phyloP scores from a whole-genome alignment of 2,888 invertebrate species.

The Empis livida region DNA sequence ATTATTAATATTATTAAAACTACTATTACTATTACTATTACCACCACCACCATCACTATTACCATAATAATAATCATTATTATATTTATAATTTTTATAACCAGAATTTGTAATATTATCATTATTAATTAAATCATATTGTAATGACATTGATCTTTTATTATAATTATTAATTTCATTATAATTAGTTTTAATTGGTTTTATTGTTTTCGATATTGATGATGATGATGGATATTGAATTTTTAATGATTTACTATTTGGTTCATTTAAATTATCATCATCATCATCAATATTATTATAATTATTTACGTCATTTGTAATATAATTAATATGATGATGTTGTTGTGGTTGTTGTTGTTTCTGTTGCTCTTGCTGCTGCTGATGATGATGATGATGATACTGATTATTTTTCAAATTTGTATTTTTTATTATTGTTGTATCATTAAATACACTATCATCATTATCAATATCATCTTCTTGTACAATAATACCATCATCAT shows the following conservation, averaged over 20 bases:
- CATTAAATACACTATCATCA: no score
- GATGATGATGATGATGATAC: no score
- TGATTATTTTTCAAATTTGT: no score
- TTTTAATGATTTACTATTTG: not conserved
- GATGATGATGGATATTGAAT: not conserved
- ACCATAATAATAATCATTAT: constrained; percentile 9
- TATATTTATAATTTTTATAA: constrained; percentile 11
- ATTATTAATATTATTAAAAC: constrained; percentile 5
- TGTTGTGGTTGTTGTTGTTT: no score
- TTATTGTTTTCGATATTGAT: not conserved
- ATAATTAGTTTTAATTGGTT: not conserved
- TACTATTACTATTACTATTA: constrained; percentile 4
- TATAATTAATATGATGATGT: no score
- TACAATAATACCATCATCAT: no score
- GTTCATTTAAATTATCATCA: constrained; percentile 1
- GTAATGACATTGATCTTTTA: not conserved
- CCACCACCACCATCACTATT: no score
- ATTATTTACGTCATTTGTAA: no score
- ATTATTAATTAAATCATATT: not conserved
- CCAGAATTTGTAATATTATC: constrained; percentile 6
- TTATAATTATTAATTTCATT: not conserved
- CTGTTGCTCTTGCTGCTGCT: no score
- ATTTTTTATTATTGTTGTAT: no score
- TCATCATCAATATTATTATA: constrained; percentile 1
- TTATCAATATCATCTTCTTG: no score